phyloP scores from a whole-genome alignment of 1,140 invertebrate genomes.

The Monomorium pharaonis region DNA sequence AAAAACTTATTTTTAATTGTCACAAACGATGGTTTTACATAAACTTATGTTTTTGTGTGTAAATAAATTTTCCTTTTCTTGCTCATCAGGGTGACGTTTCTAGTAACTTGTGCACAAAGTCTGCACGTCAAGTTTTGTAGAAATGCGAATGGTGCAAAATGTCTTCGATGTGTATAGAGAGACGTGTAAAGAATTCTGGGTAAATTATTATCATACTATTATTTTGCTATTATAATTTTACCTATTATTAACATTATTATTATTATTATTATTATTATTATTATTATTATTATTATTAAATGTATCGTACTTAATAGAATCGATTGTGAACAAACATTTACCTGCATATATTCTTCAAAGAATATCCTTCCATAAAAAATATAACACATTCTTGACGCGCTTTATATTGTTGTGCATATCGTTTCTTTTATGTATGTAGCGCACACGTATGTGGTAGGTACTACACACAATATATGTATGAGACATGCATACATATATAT shows the following conservation, averaged over 20 bases:
- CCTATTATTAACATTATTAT: conserved; percentile 30
- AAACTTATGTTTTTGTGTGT: conserved; percentile 8
- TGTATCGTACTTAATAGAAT: conserved; percentile 74
- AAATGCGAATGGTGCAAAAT: conserved; percentile 43
- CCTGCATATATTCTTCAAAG: conserved; percentile 45
- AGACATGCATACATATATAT: conserved; percentile 1
- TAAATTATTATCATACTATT: conserved; percentile 50
- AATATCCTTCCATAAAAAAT: conserved; percentile 15
- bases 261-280: conserved; percentile 68
- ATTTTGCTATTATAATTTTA: conserved; percentile 49
- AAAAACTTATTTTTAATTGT: conserved; percentile 16
- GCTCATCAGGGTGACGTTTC: neutral
- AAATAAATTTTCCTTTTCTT: conserved; percentile 37
- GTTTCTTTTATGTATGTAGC: conserved; percentile 9
- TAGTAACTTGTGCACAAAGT: neutral
- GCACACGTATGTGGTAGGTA: neutral
- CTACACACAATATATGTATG: neutral
- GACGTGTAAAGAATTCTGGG: conserved; percentile 27
- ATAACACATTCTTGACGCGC: neutral
- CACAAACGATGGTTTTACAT: neutral
- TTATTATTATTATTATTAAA: too few relatives aligned
- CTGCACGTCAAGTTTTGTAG: neutral
- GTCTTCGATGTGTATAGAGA: conserved; percentile 41
- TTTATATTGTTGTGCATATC: conserved; percentile 12
- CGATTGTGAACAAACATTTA: conserved; percentile 59